Conservation (phyloP, 1,140 invertebrate genomes). For the Drosophila quadrilineata region DNA sequence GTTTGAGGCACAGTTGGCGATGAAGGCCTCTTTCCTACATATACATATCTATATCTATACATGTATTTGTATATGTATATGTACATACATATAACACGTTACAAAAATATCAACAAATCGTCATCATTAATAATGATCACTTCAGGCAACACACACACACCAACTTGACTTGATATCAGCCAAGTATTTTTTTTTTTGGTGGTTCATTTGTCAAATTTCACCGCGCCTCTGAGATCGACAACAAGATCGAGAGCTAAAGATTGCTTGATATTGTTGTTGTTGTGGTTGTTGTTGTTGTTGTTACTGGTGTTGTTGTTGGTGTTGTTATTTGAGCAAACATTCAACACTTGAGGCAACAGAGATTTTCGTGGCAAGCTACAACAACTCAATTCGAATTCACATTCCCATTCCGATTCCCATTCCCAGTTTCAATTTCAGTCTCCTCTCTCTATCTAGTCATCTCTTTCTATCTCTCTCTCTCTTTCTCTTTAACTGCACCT, state of each 20-base stretch:
- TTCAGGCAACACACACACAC: slow-evolving; percentile 51
- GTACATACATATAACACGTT: slow-evolving; percentile 65
- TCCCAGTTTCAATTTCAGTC: neutral
- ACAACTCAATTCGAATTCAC: slow-evolving; percentile 67
- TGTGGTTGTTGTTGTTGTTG: slow-evolving; percentile 13
- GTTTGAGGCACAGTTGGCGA: slow-evolving; percentile 11
- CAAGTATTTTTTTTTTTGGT: slow-evolving; percentile 16
- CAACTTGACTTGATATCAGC: slow-evolving; percentile 52
- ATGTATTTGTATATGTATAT: too few relatives aligned
- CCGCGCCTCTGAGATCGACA: slow-evolving; percentile 61
- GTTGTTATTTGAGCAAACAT: slow-evolving; percentile 80
- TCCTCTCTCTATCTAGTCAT: too few relatives aligned
- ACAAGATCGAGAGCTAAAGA: slow-evolving; percentile 52
- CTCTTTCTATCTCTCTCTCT: neutral
- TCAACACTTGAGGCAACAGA: slow-evolving; percentile 78
- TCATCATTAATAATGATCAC: slow-evolving; percentile 81
- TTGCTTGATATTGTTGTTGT: slow-evolving; percentile 47
- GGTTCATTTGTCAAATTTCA: slow-evolving; percentile 80
- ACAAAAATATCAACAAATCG: slow-evolving; percentile 81
- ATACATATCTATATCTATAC: too few relatives aligned
- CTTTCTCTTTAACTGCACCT: neutral
- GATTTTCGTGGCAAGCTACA: slow-evolving; percentile 76
- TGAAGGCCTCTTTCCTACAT: too few relatives aligned
- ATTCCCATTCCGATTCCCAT: neutral
- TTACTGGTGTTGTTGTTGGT: slow-evolving; percentile 41